A percentile compares a stretch with the other conserved stretches of the same genome.
These are phyloP conservation scores for Pseudococcus longispinus DNA, from an alignment of 2,888 invertebrate species.

Conservation along the genomic window DNA sequence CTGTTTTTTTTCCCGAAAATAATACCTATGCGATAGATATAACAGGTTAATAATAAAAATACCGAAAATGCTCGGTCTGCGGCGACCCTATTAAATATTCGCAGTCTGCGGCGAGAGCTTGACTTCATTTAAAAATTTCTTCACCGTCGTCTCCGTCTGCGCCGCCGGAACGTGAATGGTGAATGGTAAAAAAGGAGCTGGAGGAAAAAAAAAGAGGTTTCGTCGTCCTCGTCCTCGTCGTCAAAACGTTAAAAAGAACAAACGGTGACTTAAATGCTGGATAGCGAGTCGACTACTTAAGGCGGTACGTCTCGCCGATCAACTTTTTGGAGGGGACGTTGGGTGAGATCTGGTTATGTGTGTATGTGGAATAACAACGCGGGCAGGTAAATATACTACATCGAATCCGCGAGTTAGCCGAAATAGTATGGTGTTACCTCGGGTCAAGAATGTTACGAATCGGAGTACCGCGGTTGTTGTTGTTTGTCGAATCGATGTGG, in stretches of 20 bases:
- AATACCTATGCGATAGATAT: background rate
- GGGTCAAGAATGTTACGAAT: conserved; percentile 52
- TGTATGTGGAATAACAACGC: conserved; percentile 46
- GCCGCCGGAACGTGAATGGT: background rate
- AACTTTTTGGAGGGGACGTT: conserved; percentile 44
- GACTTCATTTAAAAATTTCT: conserved; percentile 41
- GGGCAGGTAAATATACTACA: conserved; percentile 44
- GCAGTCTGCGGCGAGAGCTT: conserved; percentile 33
- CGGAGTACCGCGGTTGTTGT: conserved; percentile 7
- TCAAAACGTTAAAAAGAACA: conserved; percentile 38
- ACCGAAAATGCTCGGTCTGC: background rate
- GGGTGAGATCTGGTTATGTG: conserved; percentile 50
- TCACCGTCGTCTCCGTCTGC: background rate
- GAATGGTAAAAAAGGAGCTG: background rate
- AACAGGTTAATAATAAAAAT: conserved; percentile 41
- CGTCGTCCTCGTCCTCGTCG: conserved; percentile 28
- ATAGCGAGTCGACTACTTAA: conserved; percentile 50
- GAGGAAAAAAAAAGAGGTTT: conserved; percentile 39
- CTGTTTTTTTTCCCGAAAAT: background rate
- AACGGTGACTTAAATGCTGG: conserved; percentile 55
- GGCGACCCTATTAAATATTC: conserved; percentile 33
- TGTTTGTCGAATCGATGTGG: background rate
- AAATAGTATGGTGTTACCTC: conserved; percentile 53
- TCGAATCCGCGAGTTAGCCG: conserved; percentile 49
- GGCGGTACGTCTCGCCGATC: conserved; percentile 53